Evolutionary conservation across 2,113 vertebrate genomes (phyloP), one percentile per base, ranked within the genome.

Genomic region (Oxyruncus cristatus): DNA sequence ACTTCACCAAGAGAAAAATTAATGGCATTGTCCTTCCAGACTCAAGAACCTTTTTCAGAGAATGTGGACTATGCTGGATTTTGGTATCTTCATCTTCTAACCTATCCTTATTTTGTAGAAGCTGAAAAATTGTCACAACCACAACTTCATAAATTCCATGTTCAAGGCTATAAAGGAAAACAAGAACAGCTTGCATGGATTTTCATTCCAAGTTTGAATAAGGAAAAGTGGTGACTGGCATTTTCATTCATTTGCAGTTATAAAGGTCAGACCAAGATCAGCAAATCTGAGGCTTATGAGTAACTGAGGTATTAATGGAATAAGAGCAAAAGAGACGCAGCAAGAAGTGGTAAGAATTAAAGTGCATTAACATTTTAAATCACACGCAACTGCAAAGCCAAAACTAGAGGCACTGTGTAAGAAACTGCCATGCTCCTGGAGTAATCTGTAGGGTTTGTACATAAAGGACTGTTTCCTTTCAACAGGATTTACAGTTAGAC

Each of bases 41-140:
- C 32, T 33, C 7, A 32, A 56, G 50, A 88, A 89, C 5, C 10
- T 59, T 73, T 88, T 92, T 59, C 83, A 62, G 62, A 32, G 42
- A 62, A 41, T 78, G 59, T 28, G 21, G 58, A 93, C 28, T 61
- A 72, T 37, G 82, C 80, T 71, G 27, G 20, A 78, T 93, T 84
- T 59, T 53, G 28, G 8, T 85, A 46, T 80, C 74, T 70, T 86
- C 76, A 62, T 61, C 17, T 80, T 68, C 49, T 58, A 58, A 53
- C 44, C 42, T 59, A 22, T 35, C 85, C 37, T 63, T 49, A 62
- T 63, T 92, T 94, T 92, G 47, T 39, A 67, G 71, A 85, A 87
- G 80, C n/a, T 94, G 95, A 96, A 94, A 96, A 95, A 90, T 67
- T 75, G 47, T 85, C 50, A 82, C 23, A 66, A 11, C 85, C 82